Evolutionary conservation across 2,113 vertebrate species (phyloP).

Genomic region (Archilochus colubris): DNA sequence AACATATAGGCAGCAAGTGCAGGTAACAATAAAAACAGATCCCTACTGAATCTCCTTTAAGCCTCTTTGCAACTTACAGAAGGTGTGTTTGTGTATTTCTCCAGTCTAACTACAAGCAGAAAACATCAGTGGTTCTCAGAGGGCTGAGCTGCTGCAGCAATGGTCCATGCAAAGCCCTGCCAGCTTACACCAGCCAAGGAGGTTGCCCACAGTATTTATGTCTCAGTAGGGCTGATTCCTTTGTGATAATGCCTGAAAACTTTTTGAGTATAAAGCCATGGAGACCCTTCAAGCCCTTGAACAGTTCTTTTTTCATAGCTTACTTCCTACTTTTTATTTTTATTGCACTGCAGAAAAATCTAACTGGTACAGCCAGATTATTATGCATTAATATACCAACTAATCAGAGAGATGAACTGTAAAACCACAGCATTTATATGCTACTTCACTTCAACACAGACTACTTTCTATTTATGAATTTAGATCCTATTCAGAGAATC

Average conservation of each 20-base stretch:
- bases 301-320: neutral
- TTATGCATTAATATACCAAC: neutral
- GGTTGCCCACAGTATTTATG: neutral
- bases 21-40: neutral
- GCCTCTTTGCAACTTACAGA: neutral
- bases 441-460: neutral
- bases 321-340: neutral
- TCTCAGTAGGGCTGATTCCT: neutral
- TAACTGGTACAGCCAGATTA: neutral
- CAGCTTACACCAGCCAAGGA: neutral
- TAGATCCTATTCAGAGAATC: neutral
- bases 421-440: neutral
- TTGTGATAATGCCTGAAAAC: neutral
- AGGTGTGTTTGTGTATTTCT: accelerated
- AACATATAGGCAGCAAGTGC: neutral
- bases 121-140: neutral
- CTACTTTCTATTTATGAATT: neutral
- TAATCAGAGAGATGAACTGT: neutral
- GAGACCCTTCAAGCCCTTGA: neutral
- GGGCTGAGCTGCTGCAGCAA: neutral
- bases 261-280: neutral
- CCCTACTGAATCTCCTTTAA: neutral
- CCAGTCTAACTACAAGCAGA: neutral
- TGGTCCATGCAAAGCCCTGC: neutral
- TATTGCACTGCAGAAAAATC: neutral